Conservation (phyloP, 2,888 invertebrate genomes). For the Tachina fera region DNA sequence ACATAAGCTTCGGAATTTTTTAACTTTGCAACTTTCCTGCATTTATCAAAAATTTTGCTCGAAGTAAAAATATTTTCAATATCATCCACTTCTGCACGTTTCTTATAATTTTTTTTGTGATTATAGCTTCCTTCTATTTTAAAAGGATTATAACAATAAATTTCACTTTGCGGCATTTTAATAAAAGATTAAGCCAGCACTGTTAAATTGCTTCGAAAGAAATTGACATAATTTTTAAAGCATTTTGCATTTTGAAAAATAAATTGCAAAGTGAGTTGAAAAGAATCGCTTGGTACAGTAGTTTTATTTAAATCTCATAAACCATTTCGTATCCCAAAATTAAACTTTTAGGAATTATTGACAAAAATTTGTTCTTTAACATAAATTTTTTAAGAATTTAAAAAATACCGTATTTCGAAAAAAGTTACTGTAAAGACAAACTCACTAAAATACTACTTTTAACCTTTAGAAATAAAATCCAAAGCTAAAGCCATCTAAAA, state of each 20-base stretch:
- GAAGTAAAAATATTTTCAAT: too few species aligned
- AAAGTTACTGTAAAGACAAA: too few species aligned
- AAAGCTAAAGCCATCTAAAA: too few species aligned
- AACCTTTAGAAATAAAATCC: too few species aligned
- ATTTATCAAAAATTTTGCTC: too few species aligned
- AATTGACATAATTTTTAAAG: background rate
- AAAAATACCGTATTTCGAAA: too few species aligned
- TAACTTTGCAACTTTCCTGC: too few species aligned
- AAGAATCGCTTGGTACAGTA: background rate
- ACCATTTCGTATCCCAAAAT: background rate
- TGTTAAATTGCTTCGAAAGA: background rate
- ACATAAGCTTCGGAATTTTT: too few species aligned
- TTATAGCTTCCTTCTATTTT: background rate
- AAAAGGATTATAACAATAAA: background rate
- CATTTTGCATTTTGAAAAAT: background rate
- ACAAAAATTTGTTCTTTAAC: background rate
- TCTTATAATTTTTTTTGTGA: background rate
- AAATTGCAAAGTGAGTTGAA: background rate
- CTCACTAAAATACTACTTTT: too few species aligned
- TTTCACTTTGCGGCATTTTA: conserved; percentile 1
- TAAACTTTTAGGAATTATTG: background rate
- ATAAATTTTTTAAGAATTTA: too few species aligned
- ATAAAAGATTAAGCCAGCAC: background rate
- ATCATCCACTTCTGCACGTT: background rate
- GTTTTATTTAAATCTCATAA: background rate